phyloP scores from a whole-genome alignment of 2,113 vertebrate species.

The Myotis davidii region DNA sequence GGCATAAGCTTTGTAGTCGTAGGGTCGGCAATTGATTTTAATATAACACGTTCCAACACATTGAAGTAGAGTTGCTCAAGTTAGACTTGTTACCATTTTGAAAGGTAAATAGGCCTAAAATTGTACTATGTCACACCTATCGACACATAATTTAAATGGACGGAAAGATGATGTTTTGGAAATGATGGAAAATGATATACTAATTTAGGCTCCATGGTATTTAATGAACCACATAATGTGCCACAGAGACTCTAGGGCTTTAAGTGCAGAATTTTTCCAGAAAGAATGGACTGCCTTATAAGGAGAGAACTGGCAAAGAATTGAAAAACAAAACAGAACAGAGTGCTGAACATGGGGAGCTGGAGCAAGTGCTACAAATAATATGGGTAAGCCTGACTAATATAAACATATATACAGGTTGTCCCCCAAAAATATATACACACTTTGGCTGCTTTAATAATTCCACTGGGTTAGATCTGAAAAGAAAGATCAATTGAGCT shows the following conservation, averaged over 20 bases:
- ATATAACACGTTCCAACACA: neutral
- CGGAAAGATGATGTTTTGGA: constrained; percentile 8
- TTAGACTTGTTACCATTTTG: neutral
- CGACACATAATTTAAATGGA: constrained; percentile 23
- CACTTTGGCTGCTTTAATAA: too few relatives aligned
- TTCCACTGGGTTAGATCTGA: too few relatives aligned
- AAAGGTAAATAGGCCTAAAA: constrained; percentile 15
- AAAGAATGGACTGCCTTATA: constrained; percentile 11
- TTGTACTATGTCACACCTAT: neutral
- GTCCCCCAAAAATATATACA: too few relatives aligned
- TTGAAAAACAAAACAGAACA: neutral
- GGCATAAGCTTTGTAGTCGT: neutral
- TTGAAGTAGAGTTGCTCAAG: neutral
- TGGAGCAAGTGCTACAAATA: neutral
- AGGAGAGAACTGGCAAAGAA: neutral
- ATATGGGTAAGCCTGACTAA: neutral
- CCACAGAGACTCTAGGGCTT: neutral
- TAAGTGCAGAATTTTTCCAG: neutral
- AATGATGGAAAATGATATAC: neutral
- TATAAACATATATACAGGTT: neutral
- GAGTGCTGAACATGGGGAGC: neutral
- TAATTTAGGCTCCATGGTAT: constrained; percentile 38
- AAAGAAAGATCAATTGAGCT: too few relatives aligned
- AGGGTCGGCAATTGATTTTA: neutral
- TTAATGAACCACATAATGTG: constrained; percentile 41